Conservation (phyloP, 2,888 invertebrate species). For the Carcina quercana region DNA sequence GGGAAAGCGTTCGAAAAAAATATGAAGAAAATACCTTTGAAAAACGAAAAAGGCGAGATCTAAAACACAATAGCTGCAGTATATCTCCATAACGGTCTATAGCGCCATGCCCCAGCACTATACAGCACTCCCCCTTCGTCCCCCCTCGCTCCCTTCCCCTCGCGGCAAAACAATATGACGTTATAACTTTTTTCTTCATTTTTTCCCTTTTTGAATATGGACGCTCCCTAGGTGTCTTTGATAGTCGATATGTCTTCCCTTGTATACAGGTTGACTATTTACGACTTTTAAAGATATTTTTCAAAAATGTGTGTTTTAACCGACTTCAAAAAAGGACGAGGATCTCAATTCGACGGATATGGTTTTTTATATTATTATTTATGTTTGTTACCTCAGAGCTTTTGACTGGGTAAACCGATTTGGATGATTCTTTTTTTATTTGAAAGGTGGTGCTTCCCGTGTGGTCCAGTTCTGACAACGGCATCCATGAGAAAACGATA, state of each 20-base stretch:
- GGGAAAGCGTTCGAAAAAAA: slow-evolving; percentile 45
- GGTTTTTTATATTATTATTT: too few species aligned
- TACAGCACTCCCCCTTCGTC: slow-evolving; percentile 41
- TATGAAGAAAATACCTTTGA: too few species aligned
- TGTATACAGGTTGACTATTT: slow-evolving; percentile 43
- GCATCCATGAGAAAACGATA: too few species aligned
- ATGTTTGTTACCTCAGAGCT: too few species aligned
- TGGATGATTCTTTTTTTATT: too few species aligned
- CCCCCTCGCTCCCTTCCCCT: slow-evolving; percentile 40
- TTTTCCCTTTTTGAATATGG: slow-evolving; percentile 68
- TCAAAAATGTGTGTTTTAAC: too few species aligned
- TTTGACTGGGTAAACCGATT: too few species aligned
- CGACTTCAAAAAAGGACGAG: too few species aligned
- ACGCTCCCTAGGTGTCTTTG: slow-evolving; percentile 54
- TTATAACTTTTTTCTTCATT: slow-evolving; percentile 71
- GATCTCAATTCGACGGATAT: too few species aligned
- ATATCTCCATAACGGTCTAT: slow-evolving; percentile 41
- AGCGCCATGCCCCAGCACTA: slow-evolving; percentile 64
- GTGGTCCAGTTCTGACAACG: too few species aligned
- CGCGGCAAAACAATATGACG: slow-evolving; percentile 74
- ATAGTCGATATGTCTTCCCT: slow-evolving; percentile 47
- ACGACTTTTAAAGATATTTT: too few species aligned
- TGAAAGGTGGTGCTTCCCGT: too few species aligned
- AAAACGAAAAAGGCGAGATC: slow-evolving; percentile 41
- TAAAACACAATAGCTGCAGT: slow-evolving; percentile 45